A percentile compares a stretch with the other conserved stretches of the same genome.
Evolutionary conservation across 2,797 vertebrate species (phyloP).

Genomic region (Gallirallus australis): DNA sequence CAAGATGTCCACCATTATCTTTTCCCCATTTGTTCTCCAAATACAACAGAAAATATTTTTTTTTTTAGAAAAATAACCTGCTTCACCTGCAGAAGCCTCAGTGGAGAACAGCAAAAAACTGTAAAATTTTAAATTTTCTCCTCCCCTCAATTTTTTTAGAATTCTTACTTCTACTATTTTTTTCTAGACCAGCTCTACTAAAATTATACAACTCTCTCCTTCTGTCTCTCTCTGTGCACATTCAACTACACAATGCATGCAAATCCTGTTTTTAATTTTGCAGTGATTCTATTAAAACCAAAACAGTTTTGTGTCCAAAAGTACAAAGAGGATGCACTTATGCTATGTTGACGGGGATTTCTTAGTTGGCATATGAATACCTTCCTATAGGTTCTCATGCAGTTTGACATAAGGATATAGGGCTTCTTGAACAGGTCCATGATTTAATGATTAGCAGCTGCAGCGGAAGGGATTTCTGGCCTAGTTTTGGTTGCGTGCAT

Average conservation of each 20-base stretch:
- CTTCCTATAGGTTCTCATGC: not conserved
- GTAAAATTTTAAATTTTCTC: not conserved
- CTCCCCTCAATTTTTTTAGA: not conserved
- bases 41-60: not conserved
- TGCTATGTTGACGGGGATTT: not conserved
- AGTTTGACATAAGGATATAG: not conserved
- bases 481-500: slow-evolving; percentile 45
- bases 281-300: not conserved
- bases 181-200: not conserved
- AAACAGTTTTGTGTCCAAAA: not conserved
- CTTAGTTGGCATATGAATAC: not conserved
- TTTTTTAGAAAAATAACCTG: not conserved
- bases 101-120: not conserved
- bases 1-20: not conserved
- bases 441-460: slow-evolving; percentile 79
- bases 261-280: not conserved
- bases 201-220: not conserved
- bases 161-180: not conserved
- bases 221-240: not conserved
- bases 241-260: not conserved
- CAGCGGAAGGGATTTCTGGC: slow-evolving; percentile 62
- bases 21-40: not conserved
- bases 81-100: not conserved
- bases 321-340: not conserved
- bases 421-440: slow-evolving; percentile 49